A percentile compares a stretch with the other conserved stretches of the same genome.
phyloP scores from a whole-genome alignment of 1,140 invertebrate species.

The Drosophila ficusphila region DNA sequence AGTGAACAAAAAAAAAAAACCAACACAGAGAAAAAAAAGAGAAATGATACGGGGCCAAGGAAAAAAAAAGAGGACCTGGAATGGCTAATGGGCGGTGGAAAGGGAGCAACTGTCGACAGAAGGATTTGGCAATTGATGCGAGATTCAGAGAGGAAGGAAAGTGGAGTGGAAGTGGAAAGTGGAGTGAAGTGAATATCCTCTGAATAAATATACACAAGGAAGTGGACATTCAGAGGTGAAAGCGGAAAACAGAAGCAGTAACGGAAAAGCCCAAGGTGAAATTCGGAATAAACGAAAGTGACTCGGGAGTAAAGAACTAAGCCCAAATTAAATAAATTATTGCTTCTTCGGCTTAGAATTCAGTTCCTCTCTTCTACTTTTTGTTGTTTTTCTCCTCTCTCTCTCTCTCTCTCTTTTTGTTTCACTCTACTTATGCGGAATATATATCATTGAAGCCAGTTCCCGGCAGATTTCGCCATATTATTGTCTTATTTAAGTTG shows the following conservation, averaged over 20 bases:
- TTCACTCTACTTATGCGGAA: constrained; percentile 18
- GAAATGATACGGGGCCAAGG: background rate
- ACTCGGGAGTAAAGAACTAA: background rate
- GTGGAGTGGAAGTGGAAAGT: background rate
- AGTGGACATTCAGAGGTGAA: background rate
- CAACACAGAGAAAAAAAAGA: background rate
- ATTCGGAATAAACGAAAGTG: background rate
- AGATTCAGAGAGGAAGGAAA: too few species aligned
- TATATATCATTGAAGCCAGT: constrained; percentile 43
- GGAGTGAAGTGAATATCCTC: background rate
- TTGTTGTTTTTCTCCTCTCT: background rate
- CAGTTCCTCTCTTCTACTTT: background rate
- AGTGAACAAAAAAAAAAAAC: background rate
- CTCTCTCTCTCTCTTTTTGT: background rate
- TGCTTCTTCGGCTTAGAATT: background rate
- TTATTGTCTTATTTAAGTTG: constrained; percentile 72
- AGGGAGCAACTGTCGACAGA: constrained; percentile 42
- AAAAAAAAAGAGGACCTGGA: too few species aligned
- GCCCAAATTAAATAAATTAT: constrained; percentile 9
- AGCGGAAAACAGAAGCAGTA: too few species aligned
- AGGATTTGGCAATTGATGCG: constrained; percentile 53
- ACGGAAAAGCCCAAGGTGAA: background rate
- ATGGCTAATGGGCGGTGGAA: background rate
- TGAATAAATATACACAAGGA: background rate
- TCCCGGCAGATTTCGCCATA: constrained; percentile 46